Base-by-base conservation (phyloP, 2,888 invertebrate species). In the Aromia moschata region DNA sequence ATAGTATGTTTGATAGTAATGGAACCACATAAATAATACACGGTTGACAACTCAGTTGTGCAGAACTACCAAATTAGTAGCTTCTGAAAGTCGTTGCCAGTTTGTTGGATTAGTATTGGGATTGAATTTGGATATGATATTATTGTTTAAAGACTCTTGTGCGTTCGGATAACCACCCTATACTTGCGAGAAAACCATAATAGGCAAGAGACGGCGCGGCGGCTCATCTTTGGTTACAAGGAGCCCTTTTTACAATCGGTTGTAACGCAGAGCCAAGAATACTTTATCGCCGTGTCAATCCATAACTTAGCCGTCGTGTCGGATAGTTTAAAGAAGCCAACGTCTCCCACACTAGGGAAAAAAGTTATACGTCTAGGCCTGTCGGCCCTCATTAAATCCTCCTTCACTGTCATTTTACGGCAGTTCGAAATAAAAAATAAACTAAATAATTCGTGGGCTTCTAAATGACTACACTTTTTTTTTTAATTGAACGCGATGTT, bases 231-330 rank as follows among this genome's bases (percentile, higher is more conserved):
- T 60, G 66, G 63, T 53, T 58, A 70, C 70, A 70, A 69, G 70
- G 67, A 65, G 70, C 69, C 66, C 64, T 72, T 69, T 67, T 70
- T 70, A 70, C 70, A 64, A 72, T 70, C 72, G 68, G 64, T 67
- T 69, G 70, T 72, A 69, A 63, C 70, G 72, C 70, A 70, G 73
- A 70, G n/a, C n/a, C 73, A 67, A 70, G 70, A 64, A 70, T 75
- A 75, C 76, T 77, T 77, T 77, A 77, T 77, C 70, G 76, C 70
- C 70, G 68, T 71, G 72, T 72, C 74, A 70, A 70, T 71, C 68
- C 71, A 69, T 73, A 74, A 77, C 70, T 76, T 76, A 75, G 71
- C 74, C 70, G 71, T 73, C 70, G 70, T 70, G 70, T 68, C 68
- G 70, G 70, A 72, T 72, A 70, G 68, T 65, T 66, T 65, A 64